Evolutionary conservation across 2,888 invertebrate genomes (phyloP).

Genomic region (Mantis religiosa): DNA sequence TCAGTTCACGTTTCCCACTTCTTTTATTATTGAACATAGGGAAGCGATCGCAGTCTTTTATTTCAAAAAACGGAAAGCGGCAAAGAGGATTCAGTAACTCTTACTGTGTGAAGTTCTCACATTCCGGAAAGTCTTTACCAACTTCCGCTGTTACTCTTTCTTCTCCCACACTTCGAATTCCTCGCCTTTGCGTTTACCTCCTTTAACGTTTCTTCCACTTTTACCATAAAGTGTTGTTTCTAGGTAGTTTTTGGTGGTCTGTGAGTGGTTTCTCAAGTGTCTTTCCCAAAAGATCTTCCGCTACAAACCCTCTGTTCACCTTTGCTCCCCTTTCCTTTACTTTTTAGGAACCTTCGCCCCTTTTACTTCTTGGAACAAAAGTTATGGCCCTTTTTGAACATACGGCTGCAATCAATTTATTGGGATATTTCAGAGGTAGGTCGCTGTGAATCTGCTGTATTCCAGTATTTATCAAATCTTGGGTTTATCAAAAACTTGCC

Average conservation of each 20-base stretch:
- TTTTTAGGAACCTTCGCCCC: neutral
- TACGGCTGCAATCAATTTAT: neutral
- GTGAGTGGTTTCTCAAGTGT: neutral
- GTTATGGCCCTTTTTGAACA: neutral
- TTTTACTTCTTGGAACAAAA: neutral
- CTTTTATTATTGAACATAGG: neutral
- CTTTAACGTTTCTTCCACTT: neutral
- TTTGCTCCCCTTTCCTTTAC: neutral
- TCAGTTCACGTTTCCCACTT: neutral
- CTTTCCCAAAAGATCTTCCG: neutral
- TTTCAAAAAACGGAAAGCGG: neutral
- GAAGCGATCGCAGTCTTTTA: neutral
- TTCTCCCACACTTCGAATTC: neutral
- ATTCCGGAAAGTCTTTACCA: neutral
- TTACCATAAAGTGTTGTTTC: neutral
- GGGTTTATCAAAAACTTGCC: too few species aligned
- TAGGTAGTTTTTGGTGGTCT: neutral
- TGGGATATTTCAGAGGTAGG: too few species aligned
- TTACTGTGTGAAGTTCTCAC: neutral
- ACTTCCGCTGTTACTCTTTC: neutral
- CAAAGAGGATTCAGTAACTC: neutral
- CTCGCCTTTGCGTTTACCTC: neutral
- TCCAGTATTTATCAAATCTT: too few species aligned
- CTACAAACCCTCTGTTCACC: neutral
- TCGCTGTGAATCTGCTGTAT: too few species aligned